These are phyloP conservation scores for Spialia ferax DNA, from an alignment of 2,888 invertebrate genomes.

Conservation along the genomic window DNA sequence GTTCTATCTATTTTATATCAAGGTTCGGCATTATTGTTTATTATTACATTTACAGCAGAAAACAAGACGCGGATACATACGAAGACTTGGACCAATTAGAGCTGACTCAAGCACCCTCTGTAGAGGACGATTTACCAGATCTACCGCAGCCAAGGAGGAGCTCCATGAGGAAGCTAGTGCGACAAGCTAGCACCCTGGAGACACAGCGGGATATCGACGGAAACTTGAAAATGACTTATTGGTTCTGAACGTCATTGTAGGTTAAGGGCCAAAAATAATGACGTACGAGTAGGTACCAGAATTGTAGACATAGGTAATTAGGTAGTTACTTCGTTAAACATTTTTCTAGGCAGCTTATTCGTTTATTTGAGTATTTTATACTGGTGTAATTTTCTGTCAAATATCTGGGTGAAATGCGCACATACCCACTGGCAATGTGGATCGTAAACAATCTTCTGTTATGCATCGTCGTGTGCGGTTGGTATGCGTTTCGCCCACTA, in stretches of 20 bases:
- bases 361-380: too few relatives aligned
- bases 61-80: conserved; percentile 87
- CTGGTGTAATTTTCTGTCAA: too few relatives aligned
- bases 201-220: conserved; percentile 93
- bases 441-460: too few relatives aligned
- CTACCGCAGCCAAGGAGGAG: conserved; percentile 69
- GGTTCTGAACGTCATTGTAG: conserved; percentile 87
- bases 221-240: conserved; percentile 94
- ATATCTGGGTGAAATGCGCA: too few relatives aligned
- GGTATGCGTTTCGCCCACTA: too few relatives aligned
- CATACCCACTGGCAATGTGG: too few relatives aligned
- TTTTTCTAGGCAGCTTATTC: too few relatives aligned
- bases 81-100: conserved; percentile 90
- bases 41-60: conserved; percentile 22
- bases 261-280: background rate
- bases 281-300: background rate
- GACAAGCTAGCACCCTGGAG: conserved; percentile 93
- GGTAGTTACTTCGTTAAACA: too few relatives aligned
- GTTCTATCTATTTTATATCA: too few relatives aligned
- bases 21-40: too few relatives aligned
- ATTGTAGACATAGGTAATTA: background rate
- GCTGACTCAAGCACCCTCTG: conserved; percentile 67
- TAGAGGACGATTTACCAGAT: conserved; percentile 62
- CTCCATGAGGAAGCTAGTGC: conserved; percentile 90
- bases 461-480: too few relatives aligned